phyloP scores from a whole-genome alignment of 2,888 invertebrate genomes.

The Dryomyza anilis region DNA sequence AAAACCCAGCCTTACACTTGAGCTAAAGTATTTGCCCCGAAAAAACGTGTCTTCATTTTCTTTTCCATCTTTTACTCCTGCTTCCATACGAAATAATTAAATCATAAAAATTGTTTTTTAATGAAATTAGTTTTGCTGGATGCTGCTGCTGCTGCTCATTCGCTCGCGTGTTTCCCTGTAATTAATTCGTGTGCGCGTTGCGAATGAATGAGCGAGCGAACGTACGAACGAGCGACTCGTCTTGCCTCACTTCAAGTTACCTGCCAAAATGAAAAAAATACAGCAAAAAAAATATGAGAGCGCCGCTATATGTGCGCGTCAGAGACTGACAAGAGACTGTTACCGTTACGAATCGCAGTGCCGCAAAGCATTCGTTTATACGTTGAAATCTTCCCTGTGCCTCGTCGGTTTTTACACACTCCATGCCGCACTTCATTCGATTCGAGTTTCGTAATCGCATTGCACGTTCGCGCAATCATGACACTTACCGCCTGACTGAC shows the following conservation, averaged over 20 bases:
- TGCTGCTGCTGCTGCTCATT: too few relatives aligned
- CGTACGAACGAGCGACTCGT: neutral
- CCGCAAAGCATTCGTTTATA: neutral
- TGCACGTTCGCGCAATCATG: neutral
- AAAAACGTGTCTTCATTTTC: too few relatives aligned
- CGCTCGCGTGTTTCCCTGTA: conserved; percentile 29
- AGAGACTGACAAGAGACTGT: neutral
- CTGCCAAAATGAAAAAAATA: neutral
- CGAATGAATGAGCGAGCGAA: neutral
- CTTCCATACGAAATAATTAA: conserved; percentile 41
- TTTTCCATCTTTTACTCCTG: too few relatives aligned
- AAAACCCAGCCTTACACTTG: too few relatives aligned
- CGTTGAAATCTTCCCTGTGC: neutral
- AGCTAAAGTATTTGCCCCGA: too few relatives aligned
- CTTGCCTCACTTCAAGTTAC: neutral
- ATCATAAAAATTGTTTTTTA: conserved; percentile 38
- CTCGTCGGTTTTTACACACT: neutral
- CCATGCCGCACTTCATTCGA: too few relatives aligned
- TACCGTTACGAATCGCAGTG: neutral
- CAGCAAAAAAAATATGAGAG: neutral
- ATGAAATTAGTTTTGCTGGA: conserved; percentile 41
- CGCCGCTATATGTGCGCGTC: neutral
- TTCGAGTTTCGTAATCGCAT: too few relatives aligned
- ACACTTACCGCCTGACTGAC: too few relatives aligned
- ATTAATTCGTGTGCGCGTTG: conserved; percentile 16